These are phyloP conservation scores for Siniperca obscura DNA, from an alignment of 2,797 vertebrate genomes.

Conservation along the genomic window DNA sequence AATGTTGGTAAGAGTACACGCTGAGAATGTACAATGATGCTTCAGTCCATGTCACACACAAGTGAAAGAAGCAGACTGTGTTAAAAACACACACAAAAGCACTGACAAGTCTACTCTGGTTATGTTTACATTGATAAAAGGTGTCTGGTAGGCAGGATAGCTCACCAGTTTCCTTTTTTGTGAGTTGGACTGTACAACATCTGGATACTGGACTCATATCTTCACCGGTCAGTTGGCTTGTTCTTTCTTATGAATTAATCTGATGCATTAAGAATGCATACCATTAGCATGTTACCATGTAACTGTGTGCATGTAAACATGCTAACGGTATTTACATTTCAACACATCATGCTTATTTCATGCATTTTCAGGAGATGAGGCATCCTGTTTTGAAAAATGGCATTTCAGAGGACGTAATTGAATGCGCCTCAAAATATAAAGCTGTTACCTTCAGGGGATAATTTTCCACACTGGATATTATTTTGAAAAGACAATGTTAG, in stretches of 20 bases:
- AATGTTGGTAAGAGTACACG: background rate
- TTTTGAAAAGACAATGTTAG: background rate
- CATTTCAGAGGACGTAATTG: no score
- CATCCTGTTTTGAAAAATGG: no score
- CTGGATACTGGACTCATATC: background rate
- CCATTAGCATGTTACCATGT: no score
- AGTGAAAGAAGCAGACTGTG: background rate
- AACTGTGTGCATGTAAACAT: no score
- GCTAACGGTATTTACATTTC: no score
- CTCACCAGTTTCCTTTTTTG: background rate
- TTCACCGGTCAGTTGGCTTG: background rate
- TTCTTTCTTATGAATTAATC: no score
- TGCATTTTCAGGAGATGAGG: no score
- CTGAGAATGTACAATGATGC: background rate
- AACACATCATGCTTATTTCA: no score
- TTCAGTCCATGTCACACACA: background rate
- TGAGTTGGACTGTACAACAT: background rate
- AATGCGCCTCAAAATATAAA: background rate
- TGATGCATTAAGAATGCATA: no score
- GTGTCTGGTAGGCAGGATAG: background rate
- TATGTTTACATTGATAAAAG: background rate
- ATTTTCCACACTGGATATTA: background rate
- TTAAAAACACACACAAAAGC: no score
- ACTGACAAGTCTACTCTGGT: background rate
- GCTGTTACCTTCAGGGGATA: background rate